These are phyloP conservation scores for Felis catus DNA, from an alignment of 2,113 vertebrate species.

Conservation along the genomic window F.catus_Fca126_mat1.0 CM031415.1:179776501-179777000, in stretches of 20 bases:
- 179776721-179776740: constrained; percentile 50
- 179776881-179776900: neutral
- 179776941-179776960: neutral
- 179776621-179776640: constrained; percentile 22
- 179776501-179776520: constrained; percentile 27
- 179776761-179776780: neutral
- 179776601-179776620: neutral
- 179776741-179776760: neutral
- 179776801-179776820: neutral
- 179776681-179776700: constrained; percentile 54
- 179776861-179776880: neutral
- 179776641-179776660: constrained; percentile 27
- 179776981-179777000: neutral
- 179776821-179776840: neutral
- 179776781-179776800: neutral
- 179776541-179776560: neutral
- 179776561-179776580: constrained; percentile 56
- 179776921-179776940: neutral
- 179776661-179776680: constrained; percentile 58
- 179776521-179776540: constrained; percentile 3
- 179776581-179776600: constrained; percentile 61
- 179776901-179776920: neutral
- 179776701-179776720: constrained; percentile 36
- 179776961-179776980: neutral
- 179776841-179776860: neutral